A percentile compares a stretch with the other conserved stretches of the same genome.
Evolutionary conservation across 30 jellyfish, hydroid and myxozoan species (phyloP).

Genomic region (Hydra vulgaris): DNA sequence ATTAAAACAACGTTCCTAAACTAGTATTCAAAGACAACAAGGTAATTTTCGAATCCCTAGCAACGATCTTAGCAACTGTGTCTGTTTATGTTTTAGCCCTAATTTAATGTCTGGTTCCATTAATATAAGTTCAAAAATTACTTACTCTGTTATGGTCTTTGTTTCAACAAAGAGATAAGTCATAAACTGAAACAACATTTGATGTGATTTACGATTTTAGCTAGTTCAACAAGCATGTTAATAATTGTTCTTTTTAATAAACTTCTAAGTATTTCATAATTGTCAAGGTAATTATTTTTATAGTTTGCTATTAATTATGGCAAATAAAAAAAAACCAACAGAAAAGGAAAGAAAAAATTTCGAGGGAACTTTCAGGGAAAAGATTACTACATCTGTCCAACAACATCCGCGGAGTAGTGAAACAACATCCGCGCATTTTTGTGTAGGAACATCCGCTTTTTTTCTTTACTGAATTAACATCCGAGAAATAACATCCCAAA

Average conservation of each 20-base stretch:
- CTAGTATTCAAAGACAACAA: neutral
- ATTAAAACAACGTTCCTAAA: neutral
- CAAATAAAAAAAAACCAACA: neutral
- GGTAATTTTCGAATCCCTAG: neutral
- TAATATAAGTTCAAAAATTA: neutral
- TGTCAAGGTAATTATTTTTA: neutral
- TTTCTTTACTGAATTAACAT: no score
- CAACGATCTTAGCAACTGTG: neutral
- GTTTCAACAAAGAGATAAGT: neutral
- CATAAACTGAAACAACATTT: neutral
- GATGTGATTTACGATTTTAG: neutral
- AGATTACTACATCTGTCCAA: no score
- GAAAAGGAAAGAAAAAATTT: neutral
- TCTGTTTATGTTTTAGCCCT: neutral
- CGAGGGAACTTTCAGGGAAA: no score
- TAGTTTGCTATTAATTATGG: neutral
- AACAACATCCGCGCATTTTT: no score
- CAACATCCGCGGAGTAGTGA: no score
- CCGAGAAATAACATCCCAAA: no score
- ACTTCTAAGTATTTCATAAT: neutral
- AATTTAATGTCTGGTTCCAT: neutral
- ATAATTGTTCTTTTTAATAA: neutral
- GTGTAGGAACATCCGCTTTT: no score
- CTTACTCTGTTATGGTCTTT: neutral
- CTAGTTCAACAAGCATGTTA: neutral